phyloP scores from a whole-genome alignment of 2,113 vertebrate genomes.

The Plectropomus leopardus region DNA sequence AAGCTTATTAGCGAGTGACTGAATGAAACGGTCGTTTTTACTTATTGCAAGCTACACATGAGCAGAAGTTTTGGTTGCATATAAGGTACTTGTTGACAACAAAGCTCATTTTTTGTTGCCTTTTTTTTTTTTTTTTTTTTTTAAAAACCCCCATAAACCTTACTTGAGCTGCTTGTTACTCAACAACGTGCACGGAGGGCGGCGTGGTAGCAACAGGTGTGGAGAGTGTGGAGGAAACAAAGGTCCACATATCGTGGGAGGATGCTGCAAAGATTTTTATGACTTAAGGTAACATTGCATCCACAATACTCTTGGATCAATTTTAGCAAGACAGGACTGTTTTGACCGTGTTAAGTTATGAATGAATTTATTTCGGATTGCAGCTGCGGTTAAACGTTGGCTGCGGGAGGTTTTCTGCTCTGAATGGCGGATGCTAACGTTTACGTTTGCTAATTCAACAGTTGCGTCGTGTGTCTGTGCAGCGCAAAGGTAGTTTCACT shows the following conservation, averaged over 20 bases:
- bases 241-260: neutral
- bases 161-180: neutral
- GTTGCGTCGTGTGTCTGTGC: neutral
- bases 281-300: neutral
- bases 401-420: neutral
- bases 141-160: no score
- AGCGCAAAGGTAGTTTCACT: neutral
- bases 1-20: neutral
- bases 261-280: neutral
- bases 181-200: neutral
- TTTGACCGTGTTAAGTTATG: neutral
- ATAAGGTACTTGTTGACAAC: neutral
- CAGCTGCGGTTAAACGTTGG: neutral
- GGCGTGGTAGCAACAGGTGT: slow-evolving; percentile 7
- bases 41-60: no score
- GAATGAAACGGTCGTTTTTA: neutral
- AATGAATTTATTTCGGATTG: neutral
- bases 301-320: no score
- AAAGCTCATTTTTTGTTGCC: no score
- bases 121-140: neutral
- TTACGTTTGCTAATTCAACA: neutral
- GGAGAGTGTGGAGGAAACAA: neutral
- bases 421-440: neutral
- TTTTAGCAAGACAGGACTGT: neutral
- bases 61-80: no score